These are phyloP conservation scores for Rhinophrynus dorsalis DNA, from an alignment of 2,797 vertebrate genomes.

Conservation along the genomic window DNA sequence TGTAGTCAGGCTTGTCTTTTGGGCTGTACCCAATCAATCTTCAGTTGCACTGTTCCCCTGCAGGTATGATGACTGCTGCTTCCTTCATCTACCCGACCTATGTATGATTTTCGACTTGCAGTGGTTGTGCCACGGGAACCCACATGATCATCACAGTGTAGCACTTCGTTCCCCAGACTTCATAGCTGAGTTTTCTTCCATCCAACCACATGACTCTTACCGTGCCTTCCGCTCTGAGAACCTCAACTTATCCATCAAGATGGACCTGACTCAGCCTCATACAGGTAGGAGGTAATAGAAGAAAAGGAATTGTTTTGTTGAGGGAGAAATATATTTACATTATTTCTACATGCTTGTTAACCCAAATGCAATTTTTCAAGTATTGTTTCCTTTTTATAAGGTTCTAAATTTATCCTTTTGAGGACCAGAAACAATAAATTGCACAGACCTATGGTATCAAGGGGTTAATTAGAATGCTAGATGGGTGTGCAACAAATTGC, in stretches of 20 bases:
- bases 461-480: no score
- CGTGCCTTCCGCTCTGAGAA: slow-evolving; percentile 96
- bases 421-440: no score
- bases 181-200: slow-evolving; percentile 82
- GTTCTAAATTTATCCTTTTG: no score
- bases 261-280: slow-evolving; percentile 85
- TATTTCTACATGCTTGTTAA: no score
- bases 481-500: no score
- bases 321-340: no score
- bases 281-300: slow-evolving; percentile 68
- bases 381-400: no score
- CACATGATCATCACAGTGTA: slow-evolving; percentile 90
- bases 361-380: no score
- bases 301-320: no score
- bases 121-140: slow-evolving; percentile 96
- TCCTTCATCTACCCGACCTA: slow-evolving; percentile 91
- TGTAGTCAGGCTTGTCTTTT: no score
- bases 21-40: background rate
- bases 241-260: slow-evolving; percentile 93
- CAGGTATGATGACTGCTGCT: slow-evolving; percentile 98
- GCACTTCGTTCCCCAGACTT: slow-evolving; percentile 87
- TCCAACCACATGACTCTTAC: slow-evolving; percentile 93
- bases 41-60: background rate
- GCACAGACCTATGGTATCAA: no score
- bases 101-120: slow-evolving; percentile 94